These are phyloP conservation scores for Steinernema khuongi DNA, from an alignment of 1,140 invertebrate genomes.

Conservation along the genomic window DNA sequence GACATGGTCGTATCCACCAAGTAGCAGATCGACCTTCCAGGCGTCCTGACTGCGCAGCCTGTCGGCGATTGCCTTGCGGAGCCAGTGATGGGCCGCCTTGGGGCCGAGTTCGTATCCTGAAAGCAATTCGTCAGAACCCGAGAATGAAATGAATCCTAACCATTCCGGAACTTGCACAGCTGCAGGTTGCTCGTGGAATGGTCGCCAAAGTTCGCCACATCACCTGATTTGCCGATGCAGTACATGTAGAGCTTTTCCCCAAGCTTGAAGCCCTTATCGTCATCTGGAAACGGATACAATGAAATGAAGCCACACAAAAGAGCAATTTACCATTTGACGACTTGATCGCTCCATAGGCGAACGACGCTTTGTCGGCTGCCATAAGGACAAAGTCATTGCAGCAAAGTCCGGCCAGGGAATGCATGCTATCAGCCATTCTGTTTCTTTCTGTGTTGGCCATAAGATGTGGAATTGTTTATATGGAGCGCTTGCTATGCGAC, in stretches of 20 bases:
- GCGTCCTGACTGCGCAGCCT: constrained; percentile 76
- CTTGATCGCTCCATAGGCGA: constrained; percentile 48
- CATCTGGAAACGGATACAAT: constrained; percentile 68
- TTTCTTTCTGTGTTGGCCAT: no score
- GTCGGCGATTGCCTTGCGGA: constrained; percentile 85
- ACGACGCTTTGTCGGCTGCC: constrained; percentile 50
- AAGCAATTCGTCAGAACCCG: background rate
- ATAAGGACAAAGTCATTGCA: constrained; percentile 55
- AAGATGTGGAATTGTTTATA: no score
- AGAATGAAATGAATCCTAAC: constrained; percentile 41
- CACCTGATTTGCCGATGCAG: constrained; percentile 86
- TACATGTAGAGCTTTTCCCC: constrained; percentile 85
- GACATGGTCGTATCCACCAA: constrained; percentile 78
- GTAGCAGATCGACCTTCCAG: constrained; percentile 81
- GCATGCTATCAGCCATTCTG: constrained; percentile 34
- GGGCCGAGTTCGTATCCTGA: constrained; percentile 84
- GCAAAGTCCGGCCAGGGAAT: constrained; percentile 53
- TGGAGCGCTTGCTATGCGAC: no score
- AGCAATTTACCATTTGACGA: constrained; percentile 43
- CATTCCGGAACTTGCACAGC: constrained; percentile 96
- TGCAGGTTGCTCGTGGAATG: constrained; percentile 97
- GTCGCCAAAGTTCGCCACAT: constrained; percentile 92
- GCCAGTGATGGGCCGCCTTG: constrained; percentile 82
- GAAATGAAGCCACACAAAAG: background rate
- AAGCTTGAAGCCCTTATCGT: constrained; percentile 86